Conservation (phyloP, 2,113 vertebrate species). For the Clupea harengus region DNA sequence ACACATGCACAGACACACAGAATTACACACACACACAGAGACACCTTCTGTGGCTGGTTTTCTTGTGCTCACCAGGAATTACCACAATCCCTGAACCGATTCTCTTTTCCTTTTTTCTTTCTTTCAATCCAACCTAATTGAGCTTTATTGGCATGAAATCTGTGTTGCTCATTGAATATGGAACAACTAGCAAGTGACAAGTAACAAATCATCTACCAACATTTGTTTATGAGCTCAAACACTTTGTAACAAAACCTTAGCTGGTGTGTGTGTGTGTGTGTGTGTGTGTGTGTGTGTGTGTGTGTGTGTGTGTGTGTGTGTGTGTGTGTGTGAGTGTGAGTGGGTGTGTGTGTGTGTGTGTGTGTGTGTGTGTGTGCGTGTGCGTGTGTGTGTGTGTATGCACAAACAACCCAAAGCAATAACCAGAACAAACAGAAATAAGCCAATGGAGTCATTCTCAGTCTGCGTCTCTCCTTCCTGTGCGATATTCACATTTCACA, state of each 20-base stretch:
- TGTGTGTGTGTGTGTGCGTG: not conserved
- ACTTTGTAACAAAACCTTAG: not conserved
- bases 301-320: not conserved
- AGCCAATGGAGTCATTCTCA: constrained; percentile 2
- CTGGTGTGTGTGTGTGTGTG: not conserved
- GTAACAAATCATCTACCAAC: not conserved
- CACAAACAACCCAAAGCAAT: constrained; percentile 8
- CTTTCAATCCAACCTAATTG: not conserved
- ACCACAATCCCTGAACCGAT: not conserved
- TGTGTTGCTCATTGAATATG: not conserved
- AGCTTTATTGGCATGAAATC: not conserved
- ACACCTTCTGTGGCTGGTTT: not conserved
- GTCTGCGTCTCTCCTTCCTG: constrained; percentile 21
- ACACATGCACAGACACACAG: not conserved
- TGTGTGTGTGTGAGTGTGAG: not conserved
- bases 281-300: not conserved
- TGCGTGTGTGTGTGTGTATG: not conserved
- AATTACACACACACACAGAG: not conserved
- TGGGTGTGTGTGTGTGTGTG: not conserved
- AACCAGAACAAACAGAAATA: constrained; percentile 2
- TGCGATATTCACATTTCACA: constrained; percentile 49
- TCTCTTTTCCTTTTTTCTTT: not conserved
- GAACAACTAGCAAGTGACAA: not conserved
- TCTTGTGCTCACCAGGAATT: not conserved
- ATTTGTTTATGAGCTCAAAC: not conserved